Evolutionary conservation across 2,888 invertebrate genomes (phyloP), one percentile per base, ranked within the genome.

Genomic region (Horisme vitalbata): DNA sequence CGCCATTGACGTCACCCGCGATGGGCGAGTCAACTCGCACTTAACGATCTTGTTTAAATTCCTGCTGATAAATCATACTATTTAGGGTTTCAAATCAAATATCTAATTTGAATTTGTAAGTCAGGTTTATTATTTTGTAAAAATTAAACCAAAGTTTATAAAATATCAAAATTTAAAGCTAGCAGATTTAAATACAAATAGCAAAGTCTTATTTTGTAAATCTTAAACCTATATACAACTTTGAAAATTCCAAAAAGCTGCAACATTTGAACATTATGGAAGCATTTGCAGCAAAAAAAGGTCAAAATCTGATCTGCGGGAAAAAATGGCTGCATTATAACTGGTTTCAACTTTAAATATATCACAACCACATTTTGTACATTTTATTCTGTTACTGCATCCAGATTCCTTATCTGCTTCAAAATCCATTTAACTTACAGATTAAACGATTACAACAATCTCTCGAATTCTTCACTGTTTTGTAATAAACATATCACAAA

Each of bases 131-230:
- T 48, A 30, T 30, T 33, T 41, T 43, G 37, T 43, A 47, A 37
- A 46, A 39, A 28, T 10, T 38, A 15, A 41, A 41, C 27, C 36
- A 41, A 27, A 41, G 32, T 47, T 44, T 9, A 35, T 47, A 47
- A 31, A 47, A 68, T 60, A 62, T 57, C 52, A 65, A 63, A 67
- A 71, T 71, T 82, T 83, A 81, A 83, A 81, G 81, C 83, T 82
- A 77, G 65, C 60, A 63, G 68, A 75, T 79, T 76, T 65, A 59
- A 54, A 44, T 55, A 49, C 38, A 55, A 49, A 32, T 54, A 41
- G 45, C 34, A 48, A 45, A 58, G 43, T 52, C 51, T 55, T 57
- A 52, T 32, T 38, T 26, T 28, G 32, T 48, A 52, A 45, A 31
- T 41, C 28, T 28, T 36, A 51, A 32, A 33, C 46, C 33, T 47